These are phyloP conservation scores for Bombus soroeensis DNA, from an alignment of 1,140 invertebrate genomes.

Conservation along the genomic window DNA sequence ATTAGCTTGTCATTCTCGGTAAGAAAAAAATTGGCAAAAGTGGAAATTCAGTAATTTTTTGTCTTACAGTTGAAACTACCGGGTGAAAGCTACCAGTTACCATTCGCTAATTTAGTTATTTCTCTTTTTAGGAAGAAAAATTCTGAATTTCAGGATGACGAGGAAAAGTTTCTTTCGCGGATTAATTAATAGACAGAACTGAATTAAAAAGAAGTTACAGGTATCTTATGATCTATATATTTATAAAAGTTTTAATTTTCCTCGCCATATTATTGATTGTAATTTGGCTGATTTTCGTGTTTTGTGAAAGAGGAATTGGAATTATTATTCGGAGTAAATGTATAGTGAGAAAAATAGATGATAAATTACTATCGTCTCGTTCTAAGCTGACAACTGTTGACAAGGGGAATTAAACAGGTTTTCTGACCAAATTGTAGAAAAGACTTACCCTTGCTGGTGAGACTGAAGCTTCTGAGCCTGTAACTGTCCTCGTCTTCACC, in stretches of 20 bases:
- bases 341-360: background rate
- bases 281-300: background rate
- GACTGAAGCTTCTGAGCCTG: conserved; percentile 93
- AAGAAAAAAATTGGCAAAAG: background rate
- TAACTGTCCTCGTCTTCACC: conserved; percentile 92
- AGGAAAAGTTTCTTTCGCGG: no score
- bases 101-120: background rate
- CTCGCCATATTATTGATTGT: background rate
- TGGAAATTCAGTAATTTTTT: background rate
- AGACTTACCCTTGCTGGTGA: conserved; percentile 92
- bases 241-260: background rate
- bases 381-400: no score
- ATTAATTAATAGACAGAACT: no score
- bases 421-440: no score
- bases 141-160: background rate
- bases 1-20: background rate
- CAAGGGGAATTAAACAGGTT: no score
- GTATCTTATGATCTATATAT: no score
- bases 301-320: background rate
- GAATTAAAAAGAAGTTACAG: no score
- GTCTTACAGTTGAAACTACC: no score
- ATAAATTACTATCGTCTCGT: background rate
- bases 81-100: background rate
- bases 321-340: background rate
- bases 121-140: background rate